Conservation (phyloP, 2,113 vertebrate species). For the Peromyscus leucopus region DNA sequence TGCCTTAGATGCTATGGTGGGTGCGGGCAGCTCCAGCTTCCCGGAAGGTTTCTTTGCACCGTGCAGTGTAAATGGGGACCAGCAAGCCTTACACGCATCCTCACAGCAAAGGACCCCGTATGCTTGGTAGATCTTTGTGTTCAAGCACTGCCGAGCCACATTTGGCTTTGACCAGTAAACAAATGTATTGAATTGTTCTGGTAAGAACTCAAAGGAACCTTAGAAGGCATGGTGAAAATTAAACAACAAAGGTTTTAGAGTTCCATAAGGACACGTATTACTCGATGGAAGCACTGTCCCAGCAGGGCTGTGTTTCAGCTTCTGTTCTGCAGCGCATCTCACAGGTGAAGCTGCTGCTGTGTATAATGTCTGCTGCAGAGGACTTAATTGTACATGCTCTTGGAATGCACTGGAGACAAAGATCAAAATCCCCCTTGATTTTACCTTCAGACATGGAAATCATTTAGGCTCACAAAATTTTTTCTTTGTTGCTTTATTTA, state of each 20-base stretch:
- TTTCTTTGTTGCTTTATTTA: constrained; percentile 55
- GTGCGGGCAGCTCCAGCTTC: not conserved
- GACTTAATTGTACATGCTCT: not conserved
- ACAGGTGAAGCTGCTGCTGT: not conserved
- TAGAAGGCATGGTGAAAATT: constrained; percentile 12
- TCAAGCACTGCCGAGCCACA: not conserved
- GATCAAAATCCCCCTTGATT: constrained; percentile 30
- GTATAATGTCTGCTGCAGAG: not conserved
- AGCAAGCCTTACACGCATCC: not conserved
- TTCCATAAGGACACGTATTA: not conserved
- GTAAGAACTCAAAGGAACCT: constrained; percentile 9
- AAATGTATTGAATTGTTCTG: not conserved
- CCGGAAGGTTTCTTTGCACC: not conserved
- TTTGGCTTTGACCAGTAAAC: not conserved
- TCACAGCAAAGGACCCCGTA: not conserved
- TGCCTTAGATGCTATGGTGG: not conserved
- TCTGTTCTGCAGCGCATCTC: not conserved
- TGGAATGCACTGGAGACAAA: not conserved
- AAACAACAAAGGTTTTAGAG: not conserved
- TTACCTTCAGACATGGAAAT: constrained; percentile 48
- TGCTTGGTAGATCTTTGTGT: not conserved
- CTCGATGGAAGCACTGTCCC: not conserved
- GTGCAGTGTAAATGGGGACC: not conserved
- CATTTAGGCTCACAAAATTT: constrained; percentile 46
- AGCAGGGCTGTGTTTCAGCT: not conserved